These are phyloP conservation scores for Perdita meconis DNA, from an alignment of 2,888 invertebrate genomes.

Conservation along the genomic window DNA sequence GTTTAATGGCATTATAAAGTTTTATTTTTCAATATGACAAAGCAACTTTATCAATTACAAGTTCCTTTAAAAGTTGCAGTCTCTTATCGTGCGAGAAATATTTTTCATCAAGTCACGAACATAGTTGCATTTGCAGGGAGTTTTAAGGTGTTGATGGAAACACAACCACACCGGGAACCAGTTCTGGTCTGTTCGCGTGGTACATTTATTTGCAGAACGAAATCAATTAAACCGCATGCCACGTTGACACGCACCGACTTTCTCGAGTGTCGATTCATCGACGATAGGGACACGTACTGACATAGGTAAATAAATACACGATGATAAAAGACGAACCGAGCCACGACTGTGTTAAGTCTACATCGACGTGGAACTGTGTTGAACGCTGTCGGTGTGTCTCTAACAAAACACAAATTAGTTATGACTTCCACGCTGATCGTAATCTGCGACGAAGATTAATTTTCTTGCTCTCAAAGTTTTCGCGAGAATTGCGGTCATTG, in stretches of 20 bases:
- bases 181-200: background rate
- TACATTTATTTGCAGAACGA: slow-evolving; percentile 24
- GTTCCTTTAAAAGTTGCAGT: too few species aligned
- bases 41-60: too few species aligned
- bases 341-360: slow-evolving; percentile 3
- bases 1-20: too few species aligned
- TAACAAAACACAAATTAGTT: slow-evolving; percentile 4
- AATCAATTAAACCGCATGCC: slow-evolving; percentile 28
- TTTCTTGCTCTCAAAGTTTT: background rate
- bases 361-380: too few species aligned
- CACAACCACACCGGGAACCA: background rate
- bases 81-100: background rate
- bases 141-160: background rate
- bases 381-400: background rate
- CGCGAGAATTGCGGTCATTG: background rate
- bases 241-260: slow-evolving; percentile 38
- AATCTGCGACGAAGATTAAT: background rate
- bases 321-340: slow-evolving; percentile 16
- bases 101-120: background rate
- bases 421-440: background rate
- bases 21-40: too few species aligned
- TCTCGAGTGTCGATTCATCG: slow-evolving; percentile 52
- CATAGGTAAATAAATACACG: slow-evolving; percentile 23
- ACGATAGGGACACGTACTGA: slow-evolving; percentile 20
- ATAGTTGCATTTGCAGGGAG: background rate